Base-by-base conservation (phyloP, 1,140 invertebrate genomes). In the Polypedilum vanderplanki region DNA sequence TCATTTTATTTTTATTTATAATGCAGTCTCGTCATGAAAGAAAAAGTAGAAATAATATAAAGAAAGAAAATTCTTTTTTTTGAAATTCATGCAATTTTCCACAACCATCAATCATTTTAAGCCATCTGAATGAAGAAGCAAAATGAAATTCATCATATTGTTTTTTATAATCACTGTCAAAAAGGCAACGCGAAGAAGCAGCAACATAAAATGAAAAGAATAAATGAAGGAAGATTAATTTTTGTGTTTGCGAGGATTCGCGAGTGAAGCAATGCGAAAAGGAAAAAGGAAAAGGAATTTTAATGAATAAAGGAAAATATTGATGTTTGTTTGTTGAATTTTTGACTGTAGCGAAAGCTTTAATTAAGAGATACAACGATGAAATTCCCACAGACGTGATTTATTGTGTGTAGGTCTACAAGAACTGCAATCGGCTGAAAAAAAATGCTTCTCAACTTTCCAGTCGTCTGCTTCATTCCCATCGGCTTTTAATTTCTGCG, bases 141-240 rank as follows among this genome's bases (percentile, higher is more conserved):
- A 18, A 70, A 70, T 70, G 65, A 70, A 22, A 70, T 70, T 70
- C 65, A 70, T 70, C 65, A 70, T 70, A 70, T 70, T 70, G 65
- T 70, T 70, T 57, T 70, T 70, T 70, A 22, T 70, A 70, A 70
- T 70, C 65, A 22, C 65, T 70, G 65, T 70, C 65, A 70, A 57
- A 57, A 57, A 57, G 46, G 46, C 46, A 57, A 33, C 24, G 24
- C 24, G 24, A 33, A 33, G 24, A 33, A 33, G 65, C 17, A 70
- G 18, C 65, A 10, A 10, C 20, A 10, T 2, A 70, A 20, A 70
- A 70, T 18, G 65, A 22, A 70, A n/a, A n/a, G n/a, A n/a, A n/a
- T n/a, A n/a, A n/a, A n/a, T n/a, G n/a, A n/a, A 10, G 20, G 17
- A 22, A 20, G 17, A 18, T 70, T 22, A 7, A 70, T 7, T 70